Evolutionary conservation across 2,797 vertebrate species (phyloP).

Genomic region (Danionella dracula): DNA sequence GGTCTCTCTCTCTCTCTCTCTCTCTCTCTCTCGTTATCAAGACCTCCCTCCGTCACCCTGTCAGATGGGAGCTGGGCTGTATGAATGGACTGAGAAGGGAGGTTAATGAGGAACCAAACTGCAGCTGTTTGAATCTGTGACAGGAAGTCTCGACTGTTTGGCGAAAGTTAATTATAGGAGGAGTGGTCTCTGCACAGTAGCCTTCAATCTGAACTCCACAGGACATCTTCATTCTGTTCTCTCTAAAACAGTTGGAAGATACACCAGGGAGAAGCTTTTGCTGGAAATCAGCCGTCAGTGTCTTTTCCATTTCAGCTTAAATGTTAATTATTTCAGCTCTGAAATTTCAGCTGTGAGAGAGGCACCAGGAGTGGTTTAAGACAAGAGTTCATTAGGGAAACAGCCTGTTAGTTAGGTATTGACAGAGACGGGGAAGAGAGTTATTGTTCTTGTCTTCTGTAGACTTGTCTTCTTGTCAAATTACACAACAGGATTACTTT

Average conservation of each 20-base stretch:
- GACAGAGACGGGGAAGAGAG: background rate
- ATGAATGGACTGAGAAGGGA: constrained; percentile 9
- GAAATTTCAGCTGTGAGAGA: constrained; percentile 6
- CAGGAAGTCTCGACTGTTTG: constrained; percentile 13
- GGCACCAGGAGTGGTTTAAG: background rate
- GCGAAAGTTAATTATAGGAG: constrained; percentile 38
- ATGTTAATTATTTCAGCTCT: constrained; percentile 41
- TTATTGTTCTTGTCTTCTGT: background rate
- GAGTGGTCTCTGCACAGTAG: background rate
- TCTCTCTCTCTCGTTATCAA: background rate
- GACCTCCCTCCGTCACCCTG: constrained; percentile 14
- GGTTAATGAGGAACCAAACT: constrained; percentile 37
- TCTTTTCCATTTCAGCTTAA: constrained; percentile 34
- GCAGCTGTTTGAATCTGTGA: constrained; percentile 10
- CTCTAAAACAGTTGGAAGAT: constrained; percentile 14
- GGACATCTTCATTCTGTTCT: constrained; percentile 28
- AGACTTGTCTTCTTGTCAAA: too few relatives aligned
- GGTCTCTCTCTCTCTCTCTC: background rate
- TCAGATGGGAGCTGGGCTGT: constrained; percentile 8
- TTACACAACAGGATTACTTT: background rate
- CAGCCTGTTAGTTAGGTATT: background rate
- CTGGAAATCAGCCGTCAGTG: constrained; percentile 26
- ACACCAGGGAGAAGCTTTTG: constrained; percentile 17
- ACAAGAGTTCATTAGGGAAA: background rate
- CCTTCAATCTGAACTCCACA: constrained; percentile 20